Evolutionary conservation across 2,113 vertebrate species (phyloP).

Genomic region (Ascaphus truei): DNA sequence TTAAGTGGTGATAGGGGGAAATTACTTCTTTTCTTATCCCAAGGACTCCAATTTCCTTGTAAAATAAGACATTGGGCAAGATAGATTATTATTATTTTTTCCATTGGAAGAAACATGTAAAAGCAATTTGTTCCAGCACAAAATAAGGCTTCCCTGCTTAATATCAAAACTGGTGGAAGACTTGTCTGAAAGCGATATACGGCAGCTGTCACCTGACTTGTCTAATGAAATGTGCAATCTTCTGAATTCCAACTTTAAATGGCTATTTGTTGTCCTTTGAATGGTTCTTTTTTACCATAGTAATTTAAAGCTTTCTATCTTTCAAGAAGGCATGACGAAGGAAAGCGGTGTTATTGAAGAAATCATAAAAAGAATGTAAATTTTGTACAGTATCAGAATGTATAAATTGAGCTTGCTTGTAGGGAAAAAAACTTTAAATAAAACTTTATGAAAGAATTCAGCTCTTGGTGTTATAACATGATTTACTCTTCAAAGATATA

Average conservation of each 20-base stretch:
- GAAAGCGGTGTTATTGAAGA: constrained; percentile 61
- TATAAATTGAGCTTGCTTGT: constrained; percentile 82
- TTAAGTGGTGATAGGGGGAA: constrained; percentile 65
- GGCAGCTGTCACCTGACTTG: constrained; percentile 51
- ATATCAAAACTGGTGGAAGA: constrained; percentile 47
- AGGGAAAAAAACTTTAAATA: constrained; percentile 79
- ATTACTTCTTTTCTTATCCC: constrained; percentile 64
- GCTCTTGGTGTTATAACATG: constrained; percentile 30
- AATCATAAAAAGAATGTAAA: constrained; percentile 72
- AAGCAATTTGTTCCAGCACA: constrained; percentile 49
- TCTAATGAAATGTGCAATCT: constrained; percentile 51
- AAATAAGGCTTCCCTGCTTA: constrained; percentile 47
- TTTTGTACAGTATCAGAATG: constrained; percentile 80
- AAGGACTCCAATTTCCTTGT: constrained; percentile 64
- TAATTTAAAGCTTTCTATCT: constrained; percentile 69
- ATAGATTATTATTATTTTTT: constrained; percentile 46
- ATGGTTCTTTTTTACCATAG: constrained; percentile 55
- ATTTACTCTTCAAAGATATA: constrained; percentile 38
- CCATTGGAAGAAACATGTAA: constrained; percentile 63
- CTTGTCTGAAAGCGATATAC: constrained; percentile 47
- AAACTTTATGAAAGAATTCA: constrained; percentile 79
- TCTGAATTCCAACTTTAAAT: constrained; percentile 51
- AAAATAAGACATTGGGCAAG: constrained; percentile 54
- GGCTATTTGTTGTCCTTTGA: constrained; percentile 64
- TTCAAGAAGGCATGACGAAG: constrained; percentile 69